Evolutionary conservation across 1,140 invertebrate genomes (phyloP).

Genomic region (Scylla paramamosain): DNA sequence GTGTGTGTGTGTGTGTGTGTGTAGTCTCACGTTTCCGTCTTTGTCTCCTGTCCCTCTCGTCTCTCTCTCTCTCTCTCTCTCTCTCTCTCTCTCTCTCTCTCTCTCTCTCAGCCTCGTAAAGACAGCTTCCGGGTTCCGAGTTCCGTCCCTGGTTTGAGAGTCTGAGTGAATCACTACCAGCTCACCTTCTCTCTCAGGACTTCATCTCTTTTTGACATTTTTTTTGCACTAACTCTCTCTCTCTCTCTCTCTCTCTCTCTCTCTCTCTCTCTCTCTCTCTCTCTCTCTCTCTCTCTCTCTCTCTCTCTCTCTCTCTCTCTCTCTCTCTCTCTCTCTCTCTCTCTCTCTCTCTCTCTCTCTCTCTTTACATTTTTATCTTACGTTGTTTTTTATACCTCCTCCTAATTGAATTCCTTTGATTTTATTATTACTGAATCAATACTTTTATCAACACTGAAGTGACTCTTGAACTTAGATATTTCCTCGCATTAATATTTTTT

Average conservation of each 20-base stretch:
- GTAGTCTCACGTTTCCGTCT: background rate
- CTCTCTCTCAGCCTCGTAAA: background rate
- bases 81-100: slow-evolving; percentile 39
- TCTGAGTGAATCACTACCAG: background rate
- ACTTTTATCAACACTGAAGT: no score
- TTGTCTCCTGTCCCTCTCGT: background rate
- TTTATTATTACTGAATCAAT: no score
- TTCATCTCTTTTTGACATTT: background rate
- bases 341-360: background rate
- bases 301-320: background rate
- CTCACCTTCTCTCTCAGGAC: background rate
- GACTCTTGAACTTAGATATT: no score
- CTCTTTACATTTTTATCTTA: background rate
- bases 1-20: background rate
- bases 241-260: background rate
- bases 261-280: background rate
- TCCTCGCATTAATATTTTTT: no score
- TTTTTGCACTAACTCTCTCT: background rate
- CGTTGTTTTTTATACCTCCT: background rate
- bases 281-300: background rate
- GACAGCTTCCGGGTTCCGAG: background rate
- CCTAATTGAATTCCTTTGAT: no score
- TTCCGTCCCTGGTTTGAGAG: background rate
- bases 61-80: slow-evolving; percentile 43
- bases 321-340: background rate